Base-by-base conservation (phyloP, 2,888 invertebrate species). In the Protonemura montana region DNA sequence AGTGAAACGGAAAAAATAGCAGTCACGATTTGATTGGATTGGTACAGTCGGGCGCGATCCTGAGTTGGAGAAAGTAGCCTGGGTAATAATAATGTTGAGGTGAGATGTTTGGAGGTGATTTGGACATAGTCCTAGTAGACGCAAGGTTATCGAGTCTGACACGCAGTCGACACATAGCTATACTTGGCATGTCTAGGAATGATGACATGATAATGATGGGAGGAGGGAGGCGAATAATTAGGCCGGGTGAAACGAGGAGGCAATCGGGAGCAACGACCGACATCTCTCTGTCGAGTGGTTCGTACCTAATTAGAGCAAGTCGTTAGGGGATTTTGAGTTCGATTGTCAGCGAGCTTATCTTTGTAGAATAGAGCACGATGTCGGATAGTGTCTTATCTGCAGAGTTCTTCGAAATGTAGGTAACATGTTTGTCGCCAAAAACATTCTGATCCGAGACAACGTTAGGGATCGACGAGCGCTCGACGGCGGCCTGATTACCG, bases 101-200 rank as follows among this genome's bases (percentile, higher is more conserved):
- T 30, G 30, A 30, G 30, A 78, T 81, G 30, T 28, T 6, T 35
- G 35, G 3, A 30, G 13, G 81, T 21, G 35, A 80, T 84, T 85
- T 87, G 87, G 87, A 86, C 78, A 81, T 29, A 25, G 80, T 78
- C 87, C 87, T 78, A 87, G 85, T 87, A 82, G 85, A 87, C 85
- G 82, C 87, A 87, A 87, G 87, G 87, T 87, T 86, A 82, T 25
- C 86, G 26, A 29, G 41, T 30, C 26, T 13, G 59, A 7, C 59
- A 59, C 59, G 59, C 59, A 59, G 16, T 59, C 59, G 6, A 10
- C 13, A n/a, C n/a, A n/a, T n/a, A n/a, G 59, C 59, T 59, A 59
- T 59, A 59, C 59, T 59, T 59, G 59, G 59, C 59, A 59, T 59
- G 59, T 59, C 59, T 59, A 59, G 59, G 59, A 59, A 59, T 59